Percentiles rank a stretch among this genome's conserved stretches.
phyloP scores from a whole-genome alignment of 2,797 vertebrate genomes.

The Enteromius viviparus region DNA sequence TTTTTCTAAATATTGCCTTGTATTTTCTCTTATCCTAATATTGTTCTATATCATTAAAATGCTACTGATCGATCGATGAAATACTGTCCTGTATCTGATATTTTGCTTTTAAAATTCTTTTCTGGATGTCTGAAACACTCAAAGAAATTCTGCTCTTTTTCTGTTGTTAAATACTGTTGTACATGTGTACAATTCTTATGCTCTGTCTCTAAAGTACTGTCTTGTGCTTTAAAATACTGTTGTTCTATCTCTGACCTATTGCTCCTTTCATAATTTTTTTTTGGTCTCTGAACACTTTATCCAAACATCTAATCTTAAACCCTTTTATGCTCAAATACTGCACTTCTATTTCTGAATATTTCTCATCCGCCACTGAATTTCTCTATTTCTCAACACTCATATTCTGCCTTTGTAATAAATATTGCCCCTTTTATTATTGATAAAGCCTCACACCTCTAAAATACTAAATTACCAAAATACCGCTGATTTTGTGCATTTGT shows the following conservation, averaged over 20 bases:
- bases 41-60: no score
- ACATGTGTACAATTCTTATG: no score
- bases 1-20: no score
- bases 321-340: neutral
- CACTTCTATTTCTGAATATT: neutral
- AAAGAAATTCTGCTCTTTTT: no score
- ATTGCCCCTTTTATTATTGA: neutral
- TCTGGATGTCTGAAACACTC: neutral
- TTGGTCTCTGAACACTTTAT: neutral
- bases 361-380: neutral
- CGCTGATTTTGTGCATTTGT: neutral
- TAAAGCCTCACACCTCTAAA: neutral
- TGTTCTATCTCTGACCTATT: neutral
- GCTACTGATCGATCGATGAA: neutral
- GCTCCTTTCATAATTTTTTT: neutral
- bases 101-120: neutral
- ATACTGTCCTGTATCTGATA: neutral
- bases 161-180: no score
- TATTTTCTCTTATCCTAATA: no score
- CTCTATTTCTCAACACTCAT: neutral
- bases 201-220: neutral
- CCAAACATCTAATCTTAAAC: neutral
- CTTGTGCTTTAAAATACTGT: conserved; percentile 1
- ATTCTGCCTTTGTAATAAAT: neutral
- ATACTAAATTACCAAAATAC: neutral